Conservation (phyloP, 2,113 vertebrate species). For the Lutjanus erythropterus region DNA sequence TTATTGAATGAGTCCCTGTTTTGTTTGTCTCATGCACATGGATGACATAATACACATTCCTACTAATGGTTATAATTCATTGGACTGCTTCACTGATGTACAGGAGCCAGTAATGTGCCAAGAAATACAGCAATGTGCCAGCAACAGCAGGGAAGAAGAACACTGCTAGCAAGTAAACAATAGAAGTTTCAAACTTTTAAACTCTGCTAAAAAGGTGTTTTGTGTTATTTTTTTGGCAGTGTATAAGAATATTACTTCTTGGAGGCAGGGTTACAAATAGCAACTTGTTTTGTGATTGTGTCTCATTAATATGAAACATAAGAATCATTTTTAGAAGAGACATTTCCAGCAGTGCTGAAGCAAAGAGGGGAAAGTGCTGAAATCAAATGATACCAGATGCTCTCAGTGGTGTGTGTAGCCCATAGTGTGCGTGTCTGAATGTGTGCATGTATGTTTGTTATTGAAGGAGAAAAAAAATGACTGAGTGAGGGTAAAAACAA, state of each 20-base stretch:
- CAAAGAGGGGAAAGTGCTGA: background rate
- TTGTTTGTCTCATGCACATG: background rate
- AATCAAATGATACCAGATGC: constrained; percentile 55
- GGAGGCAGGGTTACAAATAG: background rate
- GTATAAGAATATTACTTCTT: background rate
- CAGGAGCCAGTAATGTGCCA: background rate
- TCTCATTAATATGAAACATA: constrained; percentile 1
- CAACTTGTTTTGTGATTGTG: background rate
- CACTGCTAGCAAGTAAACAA: background rate
- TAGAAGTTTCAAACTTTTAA: background rate
- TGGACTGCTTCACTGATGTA: too few relatives aligned
- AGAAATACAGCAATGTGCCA: background rate
- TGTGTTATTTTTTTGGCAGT: too few relatives aligned
- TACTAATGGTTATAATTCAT: too few relatives aligned
- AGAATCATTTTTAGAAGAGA: background rate
- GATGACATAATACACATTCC: background rate
- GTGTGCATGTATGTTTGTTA: constrained; percentile 36
- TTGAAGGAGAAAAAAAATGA: constrained; percentile 15
- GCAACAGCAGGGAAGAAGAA: background rate
- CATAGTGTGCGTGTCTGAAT: constrained; percentile 15
- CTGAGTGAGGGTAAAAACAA: constrained; percentile 33
- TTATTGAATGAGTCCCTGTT: background rate
- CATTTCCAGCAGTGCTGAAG: background rate
- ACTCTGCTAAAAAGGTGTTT: background rate
- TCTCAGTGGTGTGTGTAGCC: background rate